Conservation (phyloP, 2,113 vertebrate species). For the Thryonomys swinderianus region DNA sequence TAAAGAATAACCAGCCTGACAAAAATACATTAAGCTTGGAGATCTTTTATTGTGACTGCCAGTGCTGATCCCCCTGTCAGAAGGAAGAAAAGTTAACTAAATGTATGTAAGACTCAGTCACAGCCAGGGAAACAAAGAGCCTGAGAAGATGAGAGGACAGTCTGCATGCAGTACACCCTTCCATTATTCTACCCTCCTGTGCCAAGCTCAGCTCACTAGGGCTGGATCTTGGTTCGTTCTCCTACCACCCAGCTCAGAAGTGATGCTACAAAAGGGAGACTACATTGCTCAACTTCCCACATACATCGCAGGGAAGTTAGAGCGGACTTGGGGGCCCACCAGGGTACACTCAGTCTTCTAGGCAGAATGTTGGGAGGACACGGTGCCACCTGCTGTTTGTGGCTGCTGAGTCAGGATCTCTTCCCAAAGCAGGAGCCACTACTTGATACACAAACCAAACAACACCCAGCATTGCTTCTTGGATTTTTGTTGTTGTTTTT, state of each 20-base stretch:
- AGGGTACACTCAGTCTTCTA: neutral
- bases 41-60: neutral
- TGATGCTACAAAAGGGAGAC: neutral
- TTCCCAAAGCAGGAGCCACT: neutral
- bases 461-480: accelerated
- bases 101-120: neutral
- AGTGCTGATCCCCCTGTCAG: neutral
- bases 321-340: neutral
- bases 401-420: neutral
- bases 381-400: neutral
- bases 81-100: slow-evolving; percentile 31
- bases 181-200: neutral
- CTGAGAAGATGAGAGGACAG: neutral
- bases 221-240: neutral
- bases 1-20: slow-evolving; percentile 3
- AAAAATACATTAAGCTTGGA: neutral
- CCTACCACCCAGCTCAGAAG: neutral
- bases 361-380: neutral
- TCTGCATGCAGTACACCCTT: accelerated
- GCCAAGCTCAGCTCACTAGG: neutral
- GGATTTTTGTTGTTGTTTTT: neutral
- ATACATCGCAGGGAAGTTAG: neutral
- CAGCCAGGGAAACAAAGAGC: neutral
- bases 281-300: neutral
- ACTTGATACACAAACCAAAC: neutral